Evolutionary conservation across 1,140 invertebrate species (phyloP), one percentile per base, ranked within the genome.

Genomic region (Drosophila orena): DNA sequence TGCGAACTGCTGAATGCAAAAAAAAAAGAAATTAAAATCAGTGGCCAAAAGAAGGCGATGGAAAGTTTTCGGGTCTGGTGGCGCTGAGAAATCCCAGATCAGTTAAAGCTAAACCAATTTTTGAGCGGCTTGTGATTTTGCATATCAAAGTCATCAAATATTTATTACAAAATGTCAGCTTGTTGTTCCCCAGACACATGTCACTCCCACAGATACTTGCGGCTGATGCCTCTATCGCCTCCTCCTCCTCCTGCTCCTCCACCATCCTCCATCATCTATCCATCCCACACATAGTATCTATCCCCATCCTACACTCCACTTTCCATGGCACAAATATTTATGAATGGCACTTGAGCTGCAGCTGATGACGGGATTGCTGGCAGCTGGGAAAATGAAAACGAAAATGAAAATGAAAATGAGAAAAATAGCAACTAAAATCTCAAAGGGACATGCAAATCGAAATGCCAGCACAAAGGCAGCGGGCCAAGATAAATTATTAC

Each of bases 111-210:
- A 77, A 77, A 77, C 62, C 73, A 76, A 76, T 77, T 76, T 77
- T 76, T 77, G 72, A 77, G 73, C 73, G 73, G 61, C 73, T 58
- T 68, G 62, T 62, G 73, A 76, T 77, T 77, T 77, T 77, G 72
- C 76, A 78, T 78, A 79, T 72, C 68, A 79, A 79, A 79, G 75
- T 66, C 75, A 78, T 79, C 75, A 79, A 79, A 79, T 79, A 79
- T 79, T 79, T 79, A 79, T 79, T 79, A 79, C 59, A 71, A 77
- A 72, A 79, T 79, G 77, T 79, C 75, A 77, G 73, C 73, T 77
- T 77, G 74, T 77, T 69, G 75, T 77, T 74, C 74, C 74, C 58
- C 50, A 77, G 79, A 74, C 68, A 73, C 54, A 54, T 64, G 73
- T 47, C 69, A 75, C 47, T 56, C 61, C 54, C 47, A 72, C 47